Conservation (phyloP, 30 jellyfish, hydroid and myxozoan species). For the Catostylus mosaicus region DNA sequence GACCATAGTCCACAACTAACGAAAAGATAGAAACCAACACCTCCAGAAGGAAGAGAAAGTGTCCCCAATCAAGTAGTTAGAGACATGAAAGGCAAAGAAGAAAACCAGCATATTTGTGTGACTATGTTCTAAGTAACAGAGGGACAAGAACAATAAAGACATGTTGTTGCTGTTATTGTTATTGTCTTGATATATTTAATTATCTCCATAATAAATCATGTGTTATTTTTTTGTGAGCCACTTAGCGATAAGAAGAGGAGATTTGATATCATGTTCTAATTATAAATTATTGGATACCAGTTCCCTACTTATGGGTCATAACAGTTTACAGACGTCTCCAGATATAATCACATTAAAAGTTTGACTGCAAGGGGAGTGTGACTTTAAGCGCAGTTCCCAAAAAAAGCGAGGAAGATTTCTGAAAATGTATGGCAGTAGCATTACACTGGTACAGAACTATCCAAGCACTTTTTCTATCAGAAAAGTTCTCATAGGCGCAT, state of each 20-base stretch:
- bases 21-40: not conserved
- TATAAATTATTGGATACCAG: not conserved
- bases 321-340: constrained; percentile 10
- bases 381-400: constrained; percentile 40
- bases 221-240: not conserved
- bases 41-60: not conserved
- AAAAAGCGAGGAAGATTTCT: not conserved
- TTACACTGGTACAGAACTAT: not conserved
- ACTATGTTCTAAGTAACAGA: not conserved
- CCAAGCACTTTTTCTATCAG: not conserved
- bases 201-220: not conserved
- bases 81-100: not conserved
- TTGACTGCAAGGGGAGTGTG: constrained; percentile 10
- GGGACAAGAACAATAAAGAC: not conserved
- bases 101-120: not conserved
- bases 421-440: not conserved
- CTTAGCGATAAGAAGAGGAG: not conserved
- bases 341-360: constrained; percentile 13
- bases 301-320: too few relatives aligned
- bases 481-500: constrained; percentile 1
- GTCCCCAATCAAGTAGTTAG: constrained; percentile 1
- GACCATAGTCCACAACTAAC: too few relatives aligned
- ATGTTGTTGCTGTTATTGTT: not conserved
- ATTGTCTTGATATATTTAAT: too few relatives aligned
- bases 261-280: constrained; percentile 36